Base-by-base conservation (phyloP, 2,888 invertebrate species). In the Quadroppia sp. region DNA sequence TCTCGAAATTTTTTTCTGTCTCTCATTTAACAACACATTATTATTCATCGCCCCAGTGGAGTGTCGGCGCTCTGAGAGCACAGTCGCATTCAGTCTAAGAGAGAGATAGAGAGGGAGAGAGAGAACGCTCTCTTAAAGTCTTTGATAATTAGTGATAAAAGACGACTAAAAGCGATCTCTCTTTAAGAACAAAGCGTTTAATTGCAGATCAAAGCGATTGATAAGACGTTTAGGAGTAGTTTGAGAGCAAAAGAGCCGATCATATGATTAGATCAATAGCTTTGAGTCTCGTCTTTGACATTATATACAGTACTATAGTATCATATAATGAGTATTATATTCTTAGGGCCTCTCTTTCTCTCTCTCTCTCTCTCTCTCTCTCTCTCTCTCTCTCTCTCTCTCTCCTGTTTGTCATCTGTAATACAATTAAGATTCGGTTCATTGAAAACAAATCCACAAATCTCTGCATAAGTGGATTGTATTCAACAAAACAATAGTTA, bases 111-210 rank as follows among this genome's bases (percentile, higher is more conserved):
- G n/a, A n/a, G n/a, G n/a, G n/a, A n/a, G n/a, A n/a, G n/a, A 53
- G 53, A 25, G 23, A 53, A 53, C 25, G 23, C 53, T 9, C 53
- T 53, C 53, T 53, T 25, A 50, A 50, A 11, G 25, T 53, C 25
- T 50, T 20, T 28, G 28, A 61, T 61, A 61, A 61, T 61, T 61
- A 61, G 61, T 32, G 36, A 36, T 32, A 61, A 61, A 36, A 32
- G 30, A 61, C 36, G 7, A 30, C n/a, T n/a, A n/a, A 25, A 32
- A 61, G 30, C 61, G 32, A 32, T 61, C 17, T 25, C 25, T 9
- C 3, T 3, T 61, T 61, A 13, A 32, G 20, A 61, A 61, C 61
- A 61, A 61, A 61, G 61, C 61, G 61, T 36, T 61, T 61, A 61
- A 61, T 61, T 61, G 61, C 61, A 32, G 32, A 32, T 32, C 1